Base-by-base conservation (phyloP, 2,888 invertebrate genomes). In the Resseliella maxima region DNA sequence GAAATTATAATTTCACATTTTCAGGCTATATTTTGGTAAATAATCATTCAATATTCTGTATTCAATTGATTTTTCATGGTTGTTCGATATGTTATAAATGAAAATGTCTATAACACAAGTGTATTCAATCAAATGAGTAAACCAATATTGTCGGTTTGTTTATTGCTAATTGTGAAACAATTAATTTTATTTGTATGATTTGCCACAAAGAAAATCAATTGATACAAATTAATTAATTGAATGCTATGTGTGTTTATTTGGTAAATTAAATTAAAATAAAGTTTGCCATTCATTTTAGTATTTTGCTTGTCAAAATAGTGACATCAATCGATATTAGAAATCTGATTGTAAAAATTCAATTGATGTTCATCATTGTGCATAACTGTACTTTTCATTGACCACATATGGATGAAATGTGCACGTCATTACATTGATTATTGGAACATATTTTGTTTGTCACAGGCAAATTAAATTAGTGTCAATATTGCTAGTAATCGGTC, bases 391-490 rank as follows among this genome's bases (percentile, higher is more conserved):
- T 59, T n/a, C 3, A 59, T 59, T 59, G 2, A 27, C 59, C 59
- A 24, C n/a, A 50, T n/a, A 31, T 31, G 31, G 35, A 72, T 31
- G 72, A 72, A 31, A 72, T 72, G 31, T 72, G 21, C 35, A 72
- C 72, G 72, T 72, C 72, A 72, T 72, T 72, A 31, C 3, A 72
- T 72, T 35, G 31, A 15, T 72, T 72, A 15, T 72, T 72, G 31
- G 72, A 59, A 31, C 15, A 15, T 10, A 31, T 31, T 31, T 31
- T 35, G 31, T 72, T 27, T 72, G 72, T 31, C 35, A 31, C 6
- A 72, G 35, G 31, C 72, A 72, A 72, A 72, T 72, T 18, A 72
- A 72, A 72, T 72, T 72, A 72, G 31, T 72, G 31, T 72, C 72
- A 72, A 72, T 18, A 72, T 72, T n/a, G 50, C 15, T 50, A 5